Base-by-base conservation (phyloP, 2,797 vertebrate genomes). In the Ceyx erithaca region DNA sequence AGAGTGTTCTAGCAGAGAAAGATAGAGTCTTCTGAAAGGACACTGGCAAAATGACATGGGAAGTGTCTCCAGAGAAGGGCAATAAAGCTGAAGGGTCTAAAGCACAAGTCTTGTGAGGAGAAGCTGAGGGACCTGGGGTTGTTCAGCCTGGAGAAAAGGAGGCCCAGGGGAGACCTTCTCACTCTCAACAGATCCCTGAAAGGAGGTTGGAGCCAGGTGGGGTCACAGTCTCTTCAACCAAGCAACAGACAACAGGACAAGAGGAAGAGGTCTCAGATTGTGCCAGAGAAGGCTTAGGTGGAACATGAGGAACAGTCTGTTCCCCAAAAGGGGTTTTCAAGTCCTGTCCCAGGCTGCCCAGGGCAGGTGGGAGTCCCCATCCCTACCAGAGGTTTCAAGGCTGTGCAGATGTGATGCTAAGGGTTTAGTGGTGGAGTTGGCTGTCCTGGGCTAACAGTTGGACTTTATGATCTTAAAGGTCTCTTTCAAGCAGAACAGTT, bases 21-120 rank as follows among this genome's bases (percentile, higher is more conserved):
- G 18, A 11, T 57, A 45, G 22, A 33, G 14, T 15, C 10, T 67
- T 35, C 54, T 57, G 54, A 4, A 1, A 54, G 26, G 30, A 68
- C 0, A 0, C 19, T 14, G 37, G 31, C 40, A 49, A 64, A 40
- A 12, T 21, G 45, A 31, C 0, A 2, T 12, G 64, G 25, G 55
- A 31, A 79, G 52, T 8, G 18, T 21, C 19, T n/a, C 30, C 52
- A 54, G 20, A n/a, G 30, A 54, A 54, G 30, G 19, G 12, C 52
- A n/a, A 54, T 11, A 18, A n/a, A 54, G 30, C 18, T 54, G 52
- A n/a, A 54, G 52, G 18, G 12, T n/a, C 52, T n/a, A n/a, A 19
- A 54, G 52, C 30, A n/a, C 30, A 54, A n/a, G 48, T 49, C 48
- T 49, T 49, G 23, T 26, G 52, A n/a, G 30, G 52, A 54, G 30